These are phyloP conservation scores for Alloscopus bannaensis DNA, from an alignment of 2,888 invertebrate genomes.

Conservation along the genomic window DNA sequence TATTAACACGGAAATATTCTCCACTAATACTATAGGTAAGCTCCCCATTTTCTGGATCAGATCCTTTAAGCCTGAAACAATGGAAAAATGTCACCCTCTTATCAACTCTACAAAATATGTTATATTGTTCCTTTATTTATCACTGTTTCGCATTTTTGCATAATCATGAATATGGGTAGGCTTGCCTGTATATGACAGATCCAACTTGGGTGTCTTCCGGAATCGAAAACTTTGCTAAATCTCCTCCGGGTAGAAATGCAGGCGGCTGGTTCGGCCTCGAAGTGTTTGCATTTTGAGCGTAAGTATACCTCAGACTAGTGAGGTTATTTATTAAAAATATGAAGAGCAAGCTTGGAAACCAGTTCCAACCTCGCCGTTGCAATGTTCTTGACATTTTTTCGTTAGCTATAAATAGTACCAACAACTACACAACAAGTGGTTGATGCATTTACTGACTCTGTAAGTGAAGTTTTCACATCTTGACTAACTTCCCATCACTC, in stretches of 20 bases:
- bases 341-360: background rate
- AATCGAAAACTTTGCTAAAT: constrained; percentile 85
- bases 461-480: too few species aligned
- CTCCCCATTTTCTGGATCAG: constrained; percentile 85
- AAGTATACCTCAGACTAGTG: constrained; percentile 1
- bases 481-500: too few species aligned
- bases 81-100: background rate
- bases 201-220: constrained; percentile 85
- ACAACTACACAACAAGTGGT: too few species aligned
- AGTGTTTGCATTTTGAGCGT: constrained; percentile 51
- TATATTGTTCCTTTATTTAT: too few species aligned
- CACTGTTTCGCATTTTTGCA: too few species aligned
- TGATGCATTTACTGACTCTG: too few species aligned
- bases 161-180: too few species aligned
- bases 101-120: background rate
- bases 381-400: constrained; percentile 34
- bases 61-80: constrained; percentile 76
- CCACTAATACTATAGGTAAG: constrained; percentile 88
- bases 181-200: constrained; percentile 83
- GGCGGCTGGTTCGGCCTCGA: constrained; percentile 81
- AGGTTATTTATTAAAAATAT: constrained; percentile 21
- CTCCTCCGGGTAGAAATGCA: constrained; percentile 85
- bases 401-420: background rate
- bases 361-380: background rate
- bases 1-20: constrained; percentile 87